Conservation (phyloP, 2,113 vertebrate species). For the Meleagris gallopavo region DNA sequence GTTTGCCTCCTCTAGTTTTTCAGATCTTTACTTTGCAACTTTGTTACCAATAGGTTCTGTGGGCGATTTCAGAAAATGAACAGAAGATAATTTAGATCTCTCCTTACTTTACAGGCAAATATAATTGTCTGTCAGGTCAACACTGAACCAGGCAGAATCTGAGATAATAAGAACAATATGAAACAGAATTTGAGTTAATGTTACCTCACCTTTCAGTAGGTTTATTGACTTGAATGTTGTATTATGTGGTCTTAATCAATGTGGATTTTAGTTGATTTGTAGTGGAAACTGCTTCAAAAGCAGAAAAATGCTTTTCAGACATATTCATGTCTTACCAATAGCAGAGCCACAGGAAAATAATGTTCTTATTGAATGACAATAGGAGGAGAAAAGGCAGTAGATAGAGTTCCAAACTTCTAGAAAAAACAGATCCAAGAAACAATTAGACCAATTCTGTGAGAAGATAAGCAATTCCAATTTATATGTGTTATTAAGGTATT, state of each 20-base stretch:
- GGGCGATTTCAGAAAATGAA: neutral
- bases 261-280: neutral
- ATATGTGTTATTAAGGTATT: neutral
- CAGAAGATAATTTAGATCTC: neutral
- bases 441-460: neutral
- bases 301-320: neutral
- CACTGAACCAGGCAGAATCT: neutral
- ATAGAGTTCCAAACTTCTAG: neutral
- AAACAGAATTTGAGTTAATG: neutral
- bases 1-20: accelerated
- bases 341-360: neutral
- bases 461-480: neutral
- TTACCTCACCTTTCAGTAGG: neutral
- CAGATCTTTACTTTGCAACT: neutral
- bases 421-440: neutral
- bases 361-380: neutral
- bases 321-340: neutral
- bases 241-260: neutral
- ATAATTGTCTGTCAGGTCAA: neutral
- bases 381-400: neutral
- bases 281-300: neutral
- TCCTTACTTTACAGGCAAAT: neutral
- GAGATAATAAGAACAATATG: neutral
- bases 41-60: neutral
- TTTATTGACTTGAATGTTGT: slow-evolving; percentile 1